Conservation (phyloP, 2,797 vertebrate genomes). For the Dendrocincla tyrannina region DNA sequence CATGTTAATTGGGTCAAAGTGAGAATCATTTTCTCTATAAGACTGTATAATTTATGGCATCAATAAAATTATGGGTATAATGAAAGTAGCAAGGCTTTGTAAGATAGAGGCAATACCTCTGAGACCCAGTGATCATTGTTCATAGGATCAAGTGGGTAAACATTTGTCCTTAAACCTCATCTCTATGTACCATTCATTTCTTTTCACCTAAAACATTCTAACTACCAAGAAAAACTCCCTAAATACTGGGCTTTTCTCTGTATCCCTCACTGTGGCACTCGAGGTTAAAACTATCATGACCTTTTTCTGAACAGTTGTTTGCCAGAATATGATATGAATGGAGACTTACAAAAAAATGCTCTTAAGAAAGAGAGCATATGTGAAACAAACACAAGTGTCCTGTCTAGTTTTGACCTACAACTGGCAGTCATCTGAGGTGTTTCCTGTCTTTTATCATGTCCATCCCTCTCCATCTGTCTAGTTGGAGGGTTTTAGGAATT, state of each 20-base stretch:
- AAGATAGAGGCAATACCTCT: neutral
- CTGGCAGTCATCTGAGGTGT: neutral
- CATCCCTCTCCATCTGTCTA: conserved; percentile 33
- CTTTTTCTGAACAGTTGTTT: neutral
- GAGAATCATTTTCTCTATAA: neutral
- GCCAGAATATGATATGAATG: neutral
- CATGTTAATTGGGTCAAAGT: neutral
- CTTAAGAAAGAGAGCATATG: neutral
- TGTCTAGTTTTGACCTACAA: neutral
- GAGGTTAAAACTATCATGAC: neutral
- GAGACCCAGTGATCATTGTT: neutral
- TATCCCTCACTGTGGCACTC: neutral
- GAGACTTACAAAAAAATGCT: neutral
- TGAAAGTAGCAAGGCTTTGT: neutral
- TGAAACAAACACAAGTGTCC: neutral
- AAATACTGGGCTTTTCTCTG: neutral
- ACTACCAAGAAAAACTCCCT: neutral
- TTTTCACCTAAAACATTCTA: neutral
- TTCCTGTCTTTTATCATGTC: neutral
- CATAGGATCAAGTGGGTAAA: neutral
- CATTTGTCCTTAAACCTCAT: neutral
- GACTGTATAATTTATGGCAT: neutral
- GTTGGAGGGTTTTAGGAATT: neutral
- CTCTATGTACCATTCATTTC: neutral
- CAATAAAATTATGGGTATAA: neutral